These are phyloP conservation scores for Zoanthus gigantus DNA, from an alignment of 92 coral and sea anemone genomes.

Conservation along the genomic window DNA sequence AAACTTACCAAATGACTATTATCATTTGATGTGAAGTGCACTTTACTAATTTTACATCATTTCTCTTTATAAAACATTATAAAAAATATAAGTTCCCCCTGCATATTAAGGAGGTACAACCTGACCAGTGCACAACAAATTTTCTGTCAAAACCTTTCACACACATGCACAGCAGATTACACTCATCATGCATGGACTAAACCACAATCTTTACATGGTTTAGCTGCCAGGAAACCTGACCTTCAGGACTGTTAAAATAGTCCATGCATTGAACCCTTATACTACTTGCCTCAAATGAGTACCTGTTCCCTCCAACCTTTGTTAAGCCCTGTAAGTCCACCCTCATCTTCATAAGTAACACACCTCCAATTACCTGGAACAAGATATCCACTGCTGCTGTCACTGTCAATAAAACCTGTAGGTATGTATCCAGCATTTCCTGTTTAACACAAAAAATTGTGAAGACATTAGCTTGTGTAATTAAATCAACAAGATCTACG, in stretches of 20 bases:
- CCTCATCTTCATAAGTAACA: conserved; percentile 29
- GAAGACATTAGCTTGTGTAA: conserved; percentile 2
- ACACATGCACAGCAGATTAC: conserved; percentile 7
- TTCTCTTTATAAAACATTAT: too few relatives aligned
- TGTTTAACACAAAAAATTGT: conserved; percentile 23
- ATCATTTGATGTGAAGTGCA: too few relatives aligned
- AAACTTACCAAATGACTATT: too few relatives aligned
- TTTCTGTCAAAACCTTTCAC: background rate
- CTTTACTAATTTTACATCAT: too few relatives aligned
- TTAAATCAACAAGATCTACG: conserved; percentile 17
- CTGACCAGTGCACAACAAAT: conserved; percentile 1
- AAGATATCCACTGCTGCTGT: conserved; percentile 40
- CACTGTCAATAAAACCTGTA: conserved; percentile 28
- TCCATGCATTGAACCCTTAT: conserved; percentile 18
- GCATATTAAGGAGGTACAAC: background rate
- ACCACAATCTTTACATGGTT: conserved; percentile 36
- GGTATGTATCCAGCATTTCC: conserved; percentile 33
- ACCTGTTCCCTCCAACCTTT: conserved; percentile 24
- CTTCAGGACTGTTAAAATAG: conserved; percentile 38
- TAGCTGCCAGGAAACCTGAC: conserved; percentile 31
- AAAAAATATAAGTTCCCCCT: background rate
- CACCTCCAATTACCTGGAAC: conserved; percentile 27
- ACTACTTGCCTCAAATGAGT: conserved; percentile 44
- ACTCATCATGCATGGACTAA: conserved; percentile 4
- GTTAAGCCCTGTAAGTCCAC: conserved; percentile 24